Base-by-base conservation (phyloP, 2,113 vertebrate species). In the Neofelis nebulosa region DNA sequence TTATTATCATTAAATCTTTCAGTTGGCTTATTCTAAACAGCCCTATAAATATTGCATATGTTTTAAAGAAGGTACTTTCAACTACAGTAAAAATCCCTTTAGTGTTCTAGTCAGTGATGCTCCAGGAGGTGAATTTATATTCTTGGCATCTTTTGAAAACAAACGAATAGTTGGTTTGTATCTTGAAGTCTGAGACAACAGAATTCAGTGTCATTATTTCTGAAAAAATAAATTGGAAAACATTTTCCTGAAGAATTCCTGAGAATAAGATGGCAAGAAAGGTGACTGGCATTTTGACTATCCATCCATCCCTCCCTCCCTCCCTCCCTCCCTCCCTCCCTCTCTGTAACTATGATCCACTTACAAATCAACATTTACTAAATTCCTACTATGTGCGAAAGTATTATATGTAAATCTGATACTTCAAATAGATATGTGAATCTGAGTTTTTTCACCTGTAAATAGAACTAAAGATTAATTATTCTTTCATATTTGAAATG, bases 1-100 rank as follows among this genome's bases (percentile, higher is more conserved):
- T 96, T 97, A 98, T 98, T 97, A 98, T 97, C 97, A 98, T 98
- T 95, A 96, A 98, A 97, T 95, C 97, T 96, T 96, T 98, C 95
- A 98, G 92, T 92, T 96, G 85, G 95, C 66, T 97, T 96, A 94
- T 90, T 79, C 52, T 63, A 95, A 93, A 90, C 94, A 93, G 83
- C 73, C 88, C 94, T 97, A 94, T 95, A 97, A 97, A 96, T 94
- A 95, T 1, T 97, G 74, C 97, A 95, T 94, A 94, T 96, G 97
- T 94, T 98, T 96, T 89, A 89, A 97, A 95, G 90, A 95, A 98
- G 52, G 81, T 21, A 91, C 55, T 97, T 97, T 80, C 31, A 94
- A 91, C 76, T 71, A 91, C 16, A 94, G 80, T 84, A 96, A 97
- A 97, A 95, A 88, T 68, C 38, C 73, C 91, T 97, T 89, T 89